Base-by-base conservation (phyloP, 2,113 vertebrate species). In the Australoheros scitulus region DNA sequence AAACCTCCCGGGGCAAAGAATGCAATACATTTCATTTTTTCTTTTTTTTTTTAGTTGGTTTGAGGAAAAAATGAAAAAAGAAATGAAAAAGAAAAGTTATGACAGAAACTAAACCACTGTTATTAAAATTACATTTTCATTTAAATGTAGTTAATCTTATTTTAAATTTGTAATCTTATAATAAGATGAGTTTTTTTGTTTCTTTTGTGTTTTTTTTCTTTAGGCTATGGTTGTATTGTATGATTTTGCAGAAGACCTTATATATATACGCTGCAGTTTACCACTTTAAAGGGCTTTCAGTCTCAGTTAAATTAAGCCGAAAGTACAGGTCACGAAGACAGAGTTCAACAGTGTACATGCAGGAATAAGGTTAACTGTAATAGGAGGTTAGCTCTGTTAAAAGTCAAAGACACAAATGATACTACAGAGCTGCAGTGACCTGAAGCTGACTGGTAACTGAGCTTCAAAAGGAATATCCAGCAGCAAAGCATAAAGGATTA, bases 401-500 rank as follows among this genome's bases (percentile, higher is more conserved):
- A 90, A 83, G 84, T 88, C 56, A 86, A 34, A 81, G 76, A 38
- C 79, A 65, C 34, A 41, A 88, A 29, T 11, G 34, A 75, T 85
- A 83, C 77, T 0, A 24, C 59, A 83, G 83, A 85, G 65, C 81
- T 80, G 82, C 13, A 63, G 61, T 11, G 64, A 90, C 80, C 89
- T 65, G 70, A 14, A 50, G 57, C 81, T 55, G 87, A 83, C 77
- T 61, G 50, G 64, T 78, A 89, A 81, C 81, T 38, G 82, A 91
- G 76, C 91, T 76, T 91, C 81, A 84, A 78, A 88, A 61, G 85
- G 18, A 79, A 76, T 63, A 80, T 61, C 68, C 80, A 76, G 79
- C 84, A 77, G 88, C 76, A 82, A 55, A 83, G 80, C 83, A 76
- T 24, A 64, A 84, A 38, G 58, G 20, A 87, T 87, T 80, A 77